phyloP scores from a whole-genome alignment of 1,140 invertebrate genomes.

The Leguminivora glycinivorella region DNA sequence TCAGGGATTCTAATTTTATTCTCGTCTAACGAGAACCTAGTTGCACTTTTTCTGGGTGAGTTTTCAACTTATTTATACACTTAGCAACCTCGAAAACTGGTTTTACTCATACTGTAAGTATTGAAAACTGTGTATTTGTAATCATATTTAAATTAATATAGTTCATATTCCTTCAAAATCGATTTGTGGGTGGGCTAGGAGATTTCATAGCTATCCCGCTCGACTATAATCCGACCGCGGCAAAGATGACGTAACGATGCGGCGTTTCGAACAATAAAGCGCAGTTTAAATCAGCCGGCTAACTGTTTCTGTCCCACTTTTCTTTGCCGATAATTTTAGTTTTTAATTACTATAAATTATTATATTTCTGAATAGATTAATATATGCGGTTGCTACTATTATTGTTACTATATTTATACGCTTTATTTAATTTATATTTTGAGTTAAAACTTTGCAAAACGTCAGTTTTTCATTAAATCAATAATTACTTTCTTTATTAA shows the following conservation, averaged over 20 bases:
- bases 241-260: constrained; percentile 58
- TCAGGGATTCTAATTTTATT: constrained; percentile 73
- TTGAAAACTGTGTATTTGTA: constrained; percentile 31
- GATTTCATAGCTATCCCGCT: constrained; percentile 54
- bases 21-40: constrained; percentile 55
- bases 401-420: background rate
- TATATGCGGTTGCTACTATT: background rate
- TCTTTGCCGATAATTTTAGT: constrained; percentile 44
- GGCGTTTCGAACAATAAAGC: constrained; percentile 53
- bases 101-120: constrained; percentile 12
- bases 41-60: constrained; percentile 69
- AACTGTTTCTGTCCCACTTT: constrained; percentile 51
- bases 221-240: constrained; percentile 58
- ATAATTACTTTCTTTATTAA: background rate
- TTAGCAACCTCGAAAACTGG: background rate
- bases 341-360: constrained; percentile 40
- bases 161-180: constrained; percentile 68
- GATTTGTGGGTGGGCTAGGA: constrained; percentile 74
- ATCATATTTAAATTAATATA: constrained; percentile 47
- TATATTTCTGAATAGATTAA: constrained; percentile 48
- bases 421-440: background rate
- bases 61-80: constrained; percentile 47
- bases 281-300: constrained; percentile 52
- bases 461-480: background rate
- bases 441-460: background rate